phyloP scores from a whole-genome alignment of 2,888 invertebrate species.

The Cephus rjabovi region DNA sequence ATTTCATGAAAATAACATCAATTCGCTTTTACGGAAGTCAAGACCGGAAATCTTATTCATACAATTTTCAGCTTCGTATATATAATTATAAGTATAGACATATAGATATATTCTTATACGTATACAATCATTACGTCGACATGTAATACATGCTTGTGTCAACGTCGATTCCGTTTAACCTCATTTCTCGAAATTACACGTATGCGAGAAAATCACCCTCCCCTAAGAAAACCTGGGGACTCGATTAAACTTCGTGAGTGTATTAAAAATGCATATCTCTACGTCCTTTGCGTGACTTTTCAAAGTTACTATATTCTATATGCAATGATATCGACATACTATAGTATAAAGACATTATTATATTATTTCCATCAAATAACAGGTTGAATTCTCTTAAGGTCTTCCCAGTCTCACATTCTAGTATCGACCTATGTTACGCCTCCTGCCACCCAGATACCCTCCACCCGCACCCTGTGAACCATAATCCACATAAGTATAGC shows the following conservation, averaged over 20 bases:
- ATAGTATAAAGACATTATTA: background rate
- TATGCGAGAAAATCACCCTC: background rate
- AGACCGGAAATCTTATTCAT: too few relatives aligned
- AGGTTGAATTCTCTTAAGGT: background rate
- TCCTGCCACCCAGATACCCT: background rate
- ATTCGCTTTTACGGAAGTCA: too few relatives aligned
- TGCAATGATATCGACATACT: background rate
- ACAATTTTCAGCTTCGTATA: too few relatives aligned
- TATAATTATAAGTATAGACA: too few relatives aligned
- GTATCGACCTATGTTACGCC: background rate
- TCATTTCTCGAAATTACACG: background rate
- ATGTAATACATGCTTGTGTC: too few relatives aligned
- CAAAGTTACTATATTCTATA: background rate
- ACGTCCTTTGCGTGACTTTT: background rate
- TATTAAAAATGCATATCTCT: background rate
- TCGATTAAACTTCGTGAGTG: background rate
- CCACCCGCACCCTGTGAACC: background rate
- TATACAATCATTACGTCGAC: too few relatives aligned
- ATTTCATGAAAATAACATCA: too few relatives aligned
- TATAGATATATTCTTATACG: too few relatives aligned
- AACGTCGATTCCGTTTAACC: background rate
- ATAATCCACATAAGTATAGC: background rate
- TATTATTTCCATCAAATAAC: background rate
- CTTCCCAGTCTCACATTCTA: background rate
- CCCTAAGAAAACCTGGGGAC: background rate